Evolutionary conservation across 2,113 vertebrate genomes (phyloP), one percentile per base, ranked within the genome.

Genomic region (Sigmodon hispidus): DNA sequence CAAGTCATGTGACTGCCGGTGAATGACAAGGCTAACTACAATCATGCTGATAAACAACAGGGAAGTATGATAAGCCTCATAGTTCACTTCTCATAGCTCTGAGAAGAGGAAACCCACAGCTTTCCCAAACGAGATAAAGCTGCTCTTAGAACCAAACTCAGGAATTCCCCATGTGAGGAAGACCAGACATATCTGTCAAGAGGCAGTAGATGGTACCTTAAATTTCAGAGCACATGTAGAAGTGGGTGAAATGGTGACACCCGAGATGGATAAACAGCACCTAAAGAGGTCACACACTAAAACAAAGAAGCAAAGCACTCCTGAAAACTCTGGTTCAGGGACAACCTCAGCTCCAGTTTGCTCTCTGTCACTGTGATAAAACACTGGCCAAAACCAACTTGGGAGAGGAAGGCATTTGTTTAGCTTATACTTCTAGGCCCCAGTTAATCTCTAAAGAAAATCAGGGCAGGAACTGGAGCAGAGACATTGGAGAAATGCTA

Each of bases 101-200:
- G 95, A 80, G 93, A 97, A 94, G 69, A 96, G 93, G 94, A 94
- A 97, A 73, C 45, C 10, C 13, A 61, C 61, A 52, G 19, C 73
- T 94, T 97, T 97, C 96, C 91, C 94, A 96, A 87, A 50, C 29
- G 83, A 94, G 89, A 96, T 91, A 97, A 94, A 90, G 34, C 50
- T 75, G 61, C 77, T 88, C 65, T 92, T 75, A 83, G 52, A 95
- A 63, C 86, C 29, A 95, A 77, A n/a, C 31, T 89, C 29, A 31
- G 81, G 73, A 90, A 95, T 36, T 96, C 80, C 55, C 93, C 87
- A n/a, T 0, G 31, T 26, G n/a, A 70, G 69, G 45, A 87, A 0
- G 26, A 84, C 4, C 8, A 8, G n/a, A 19, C 29, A 91, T 43
- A 50, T 79, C 50, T 55, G n/a, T 75, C 34, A 19, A 22, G 19